These are phyloP conservation scores for Ligdia adustata DNA, from an alignment of 2,888 invertebrate genomes.

Conservation along the genomic window DNA sequence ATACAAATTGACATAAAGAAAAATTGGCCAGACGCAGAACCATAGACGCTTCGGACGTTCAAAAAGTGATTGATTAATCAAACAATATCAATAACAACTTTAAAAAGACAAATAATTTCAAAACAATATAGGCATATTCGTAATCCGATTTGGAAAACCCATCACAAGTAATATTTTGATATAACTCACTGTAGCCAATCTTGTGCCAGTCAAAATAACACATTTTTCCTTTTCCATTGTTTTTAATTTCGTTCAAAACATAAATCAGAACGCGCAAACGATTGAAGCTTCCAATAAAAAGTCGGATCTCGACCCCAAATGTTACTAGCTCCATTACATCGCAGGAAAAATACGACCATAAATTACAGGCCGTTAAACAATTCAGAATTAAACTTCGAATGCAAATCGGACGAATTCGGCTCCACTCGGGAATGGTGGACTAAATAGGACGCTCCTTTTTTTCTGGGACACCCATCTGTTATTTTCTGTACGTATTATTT, in stretches of 20 bases:
- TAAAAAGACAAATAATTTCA: no score
- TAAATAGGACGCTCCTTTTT: slow-evolving; percentile 21
- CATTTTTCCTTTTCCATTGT: slow-evolving; percentile 14
- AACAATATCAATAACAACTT: no score
- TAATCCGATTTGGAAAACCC: no score
- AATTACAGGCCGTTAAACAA: slow-evolving; percentile 37
- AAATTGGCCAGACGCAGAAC: no score
- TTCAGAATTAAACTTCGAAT: slow-evolving; percentile 36
- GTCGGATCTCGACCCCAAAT: slow-evolving; percentile 24
- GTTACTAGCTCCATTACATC: slow-evolving; percentile 31
- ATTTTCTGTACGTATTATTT: no score
- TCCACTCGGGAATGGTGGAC: slow-evolving; percentile 16
- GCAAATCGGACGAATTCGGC: slow-evolving; percentile 30
- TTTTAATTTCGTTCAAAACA: slow-evolving; percentile 19
- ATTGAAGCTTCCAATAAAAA: slow-evolving; percentile 24
- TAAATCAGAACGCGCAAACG: slow-evolving; percentile 20
- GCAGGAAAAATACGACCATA: slow-evolving; percentile 33
- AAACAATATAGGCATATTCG: no score
- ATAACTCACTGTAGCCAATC: not conserved
- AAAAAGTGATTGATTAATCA: no score
- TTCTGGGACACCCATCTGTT: slow-evolving; percentile 31
- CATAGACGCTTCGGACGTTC: no score
- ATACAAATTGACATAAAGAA: no score
- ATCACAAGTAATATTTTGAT: no score
- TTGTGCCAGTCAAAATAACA: slow-evolving; percentile 1